Base-by-base conservation (phyloP, 2,113 vertebrate genomes). In the Cavia aperea region DNA sequence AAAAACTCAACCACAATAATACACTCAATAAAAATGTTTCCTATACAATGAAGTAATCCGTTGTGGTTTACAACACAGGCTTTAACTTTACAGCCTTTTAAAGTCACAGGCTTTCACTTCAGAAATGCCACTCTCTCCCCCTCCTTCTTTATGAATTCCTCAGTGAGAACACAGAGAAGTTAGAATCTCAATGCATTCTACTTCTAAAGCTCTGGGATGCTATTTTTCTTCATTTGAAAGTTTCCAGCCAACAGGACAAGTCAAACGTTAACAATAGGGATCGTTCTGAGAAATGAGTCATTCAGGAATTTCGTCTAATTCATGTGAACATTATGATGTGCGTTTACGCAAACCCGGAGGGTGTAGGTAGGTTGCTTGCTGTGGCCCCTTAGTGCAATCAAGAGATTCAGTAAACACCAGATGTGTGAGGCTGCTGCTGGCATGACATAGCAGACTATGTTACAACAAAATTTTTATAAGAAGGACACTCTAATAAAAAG, bases 161-260 rank as follows among this genome's bases (percentile, higher is more conserved):
- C 72, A 78, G 33, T 36, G 73, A 46, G 1, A 33, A 9, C 21
- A n/a, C 36, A 86, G 54, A 86, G n/a, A 10, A 58, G 2, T 31
- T 36, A 14, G 26, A 92, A 73, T 70, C 26, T 56, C 86, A 88
- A 93, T 21, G 7, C 36, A 31, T 78, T 73, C 43, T 29, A 43
- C 26, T 54, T 72, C 26, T 90, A 54, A 78, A n/a, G 18, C 39
- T 79, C 89, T 24, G 13, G 11, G 68, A 14, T 19, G n/a, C 31
- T 86, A 26, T 63, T 93, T 78, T 54, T 62, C 86, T 89, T 86
- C 31, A n/a, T 75, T 81, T 79, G 51, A 93, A 92, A 83, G 83
- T 88, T 86, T n/a, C 65, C 62, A 77, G 31, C 54, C 82, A 58
- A 60, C 31, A 68, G 26, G n/a, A 94, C 8, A 26, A 86, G 49